A percentile compares a stretch with the other conserved stretches of the same genome.
Conservation (phyloP, 2,888 invertebrate genomes). For the Agrochola macilenta region DNA sequence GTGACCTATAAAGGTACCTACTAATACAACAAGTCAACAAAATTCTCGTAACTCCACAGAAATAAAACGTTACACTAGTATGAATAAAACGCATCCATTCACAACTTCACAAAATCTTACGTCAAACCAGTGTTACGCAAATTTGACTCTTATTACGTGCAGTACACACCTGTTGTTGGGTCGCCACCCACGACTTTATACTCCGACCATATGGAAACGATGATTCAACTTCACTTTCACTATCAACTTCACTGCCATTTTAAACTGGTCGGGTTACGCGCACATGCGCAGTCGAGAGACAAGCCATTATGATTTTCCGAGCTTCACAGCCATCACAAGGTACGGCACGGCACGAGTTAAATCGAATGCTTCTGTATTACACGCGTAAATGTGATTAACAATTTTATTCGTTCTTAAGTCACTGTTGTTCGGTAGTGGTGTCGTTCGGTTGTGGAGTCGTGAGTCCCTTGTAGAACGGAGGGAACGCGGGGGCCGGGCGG, state of each 20-base stretch:
- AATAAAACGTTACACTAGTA: conserved; percentile 10
- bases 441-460: conserved; percentile 12
- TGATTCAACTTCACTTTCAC: conserved; percentile 55
- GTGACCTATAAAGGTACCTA: not conserved
- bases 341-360: conserved; percentile 37
- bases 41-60: not conserved
- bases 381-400: conserved; percentile 27
- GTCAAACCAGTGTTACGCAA: conserved; percentile 48
- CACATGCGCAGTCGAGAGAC: conserved; percentile 76
- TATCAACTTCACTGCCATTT: conserved; percentile 54
- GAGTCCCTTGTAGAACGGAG: conserved; percentile 1
- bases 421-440: conserved; percentile 35
- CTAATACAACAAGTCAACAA: conserved; percentile 27
- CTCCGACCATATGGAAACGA: conserved; percentile 64
- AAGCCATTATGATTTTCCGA: conserved; percentile 51
- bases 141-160: conserved; percentile 60
- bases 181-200: conserved; percentile 59
- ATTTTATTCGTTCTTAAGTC: conserved; percentile 10
- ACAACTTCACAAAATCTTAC: conserved; percentile 37
- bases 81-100: conserved; percentile 38
- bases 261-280: conserved; percentile 62
- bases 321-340: conserved; percentile 21
- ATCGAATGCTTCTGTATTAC: conserved; percentile 36
- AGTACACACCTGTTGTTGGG: conserved; percentile 73
- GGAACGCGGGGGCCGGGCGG: conserved; percentile 62